Evolutionary conservation across 2,888 invertebrate species (phyloP).

Genomic region (Lamellibrachia satsuma): DNA sequence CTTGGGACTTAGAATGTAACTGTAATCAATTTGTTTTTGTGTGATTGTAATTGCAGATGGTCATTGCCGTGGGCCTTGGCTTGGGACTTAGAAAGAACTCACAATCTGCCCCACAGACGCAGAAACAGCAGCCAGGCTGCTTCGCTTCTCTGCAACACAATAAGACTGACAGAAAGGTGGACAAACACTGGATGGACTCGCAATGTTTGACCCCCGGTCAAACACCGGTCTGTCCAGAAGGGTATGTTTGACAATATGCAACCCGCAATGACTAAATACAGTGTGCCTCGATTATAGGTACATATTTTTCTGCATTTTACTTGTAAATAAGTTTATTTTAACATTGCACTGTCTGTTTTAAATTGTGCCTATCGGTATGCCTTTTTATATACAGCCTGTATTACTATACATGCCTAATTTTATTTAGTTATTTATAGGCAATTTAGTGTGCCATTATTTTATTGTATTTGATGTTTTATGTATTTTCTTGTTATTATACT

Average conservation of each 20-base stretch:
- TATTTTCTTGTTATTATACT: no score
- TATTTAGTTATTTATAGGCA: no score
- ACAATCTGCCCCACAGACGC: not conserved
- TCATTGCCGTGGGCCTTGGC: not conserved
- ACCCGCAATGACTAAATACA: not conserved
- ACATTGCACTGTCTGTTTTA: no score
- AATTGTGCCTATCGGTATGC: no score
- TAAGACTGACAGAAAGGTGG: not conserved
- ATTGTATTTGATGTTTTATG: no score
- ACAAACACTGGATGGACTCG: conserved; percentile 2
- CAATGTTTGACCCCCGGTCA: not conserved
- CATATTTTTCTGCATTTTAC: no score
- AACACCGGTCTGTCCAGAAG: not conserved
- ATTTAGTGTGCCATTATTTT: no score
- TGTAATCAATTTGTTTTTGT: no score
- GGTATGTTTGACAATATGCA: not conserved
- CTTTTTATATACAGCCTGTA: no score
- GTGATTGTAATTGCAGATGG: not conserved
- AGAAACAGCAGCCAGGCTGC: not conserved
- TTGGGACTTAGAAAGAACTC: not conserved
- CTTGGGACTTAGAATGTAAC: not conserved
- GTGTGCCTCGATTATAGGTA: no score
- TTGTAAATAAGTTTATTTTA: no score
- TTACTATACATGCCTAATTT: no score
- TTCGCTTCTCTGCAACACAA: not conserved